Conservation (phyloP, 35 echinoderm and acorn worm genomes). For the Lytechinus variegatus region DNA sequence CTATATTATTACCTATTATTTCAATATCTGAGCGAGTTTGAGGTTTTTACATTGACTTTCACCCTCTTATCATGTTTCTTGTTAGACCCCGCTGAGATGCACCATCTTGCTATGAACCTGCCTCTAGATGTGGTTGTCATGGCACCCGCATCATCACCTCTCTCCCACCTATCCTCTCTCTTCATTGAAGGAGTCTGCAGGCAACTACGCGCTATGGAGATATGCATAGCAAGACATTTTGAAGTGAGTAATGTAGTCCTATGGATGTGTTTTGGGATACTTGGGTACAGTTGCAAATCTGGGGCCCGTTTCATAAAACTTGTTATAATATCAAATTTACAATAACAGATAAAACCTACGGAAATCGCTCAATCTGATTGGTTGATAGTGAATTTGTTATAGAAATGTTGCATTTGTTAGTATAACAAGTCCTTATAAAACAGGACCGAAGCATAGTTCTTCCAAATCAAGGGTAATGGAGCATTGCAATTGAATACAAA, state of each 20-base stretch:
- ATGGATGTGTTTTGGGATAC: too few relatives aligned
- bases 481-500: too few relatives aligned
- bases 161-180: slow-evolving; percentile 36
- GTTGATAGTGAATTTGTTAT: too few relatives aligned
- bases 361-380: too few relatives aligned
- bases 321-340: too few relatives aligned
- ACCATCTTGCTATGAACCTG: slow-evolving; percentile 49
- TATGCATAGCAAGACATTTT: slow-evolving; percentile 52
- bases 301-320: too few relatives aligned
- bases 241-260: background rate
- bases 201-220: slow-evolving; percentile 71
- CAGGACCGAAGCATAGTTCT: too few relatives aligned
- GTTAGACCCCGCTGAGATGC: slow-evolving; percentile 49
- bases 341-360: too few relatives aligned
- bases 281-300: too few relatives aligned
- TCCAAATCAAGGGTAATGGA: too few relatives aligned
- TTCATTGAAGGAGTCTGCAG: slow-evolving; percentile 61
- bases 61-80: background rate
- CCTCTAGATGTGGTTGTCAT: slow-evolving; percentile 62
- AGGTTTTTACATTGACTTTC: background rate
- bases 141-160: slow-evolving; percentile 23
- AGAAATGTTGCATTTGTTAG: too few relatives aligned
- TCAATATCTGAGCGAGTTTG: background rate
- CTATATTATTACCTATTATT: background rate
- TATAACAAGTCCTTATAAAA: too few relatives aligned